phyloP scores from a whole-genome alignment of 1,140 invertebrate genomes.

The Orchesella cincta region DNA sequence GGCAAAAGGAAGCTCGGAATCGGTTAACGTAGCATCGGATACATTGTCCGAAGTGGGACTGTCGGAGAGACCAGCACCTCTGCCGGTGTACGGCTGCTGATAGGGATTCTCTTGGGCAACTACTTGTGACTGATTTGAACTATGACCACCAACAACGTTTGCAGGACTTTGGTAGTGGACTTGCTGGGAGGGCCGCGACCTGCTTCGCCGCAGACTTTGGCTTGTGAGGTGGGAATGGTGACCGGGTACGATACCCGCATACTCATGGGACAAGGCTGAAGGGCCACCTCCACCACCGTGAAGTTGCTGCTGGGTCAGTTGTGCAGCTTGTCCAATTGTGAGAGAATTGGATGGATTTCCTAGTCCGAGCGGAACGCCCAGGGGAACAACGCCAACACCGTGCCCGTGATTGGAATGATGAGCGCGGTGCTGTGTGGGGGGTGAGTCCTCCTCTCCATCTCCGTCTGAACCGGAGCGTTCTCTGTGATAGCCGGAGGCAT shows the following conservation, averaged over 20 bases:
- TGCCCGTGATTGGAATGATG: neutral
- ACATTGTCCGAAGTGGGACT: constrained; percentile 77
- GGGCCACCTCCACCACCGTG: no score
- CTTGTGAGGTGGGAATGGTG: constrained; percentile 34
- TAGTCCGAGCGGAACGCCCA: neutral
- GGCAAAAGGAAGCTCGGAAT: constrained; percentile 75
- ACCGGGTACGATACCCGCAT: neutral
- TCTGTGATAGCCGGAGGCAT: constrained; percentile 33
- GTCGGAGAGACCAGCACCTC: constrained; percentile 68
- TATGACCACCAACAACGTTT: neutral
- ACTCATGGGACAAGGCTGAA: neutral
- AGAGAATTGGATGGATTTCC: constrained; percentile 32
- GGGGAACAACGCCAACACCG: neutral
- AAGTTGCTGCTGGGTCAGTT: constrained; percentile 5
- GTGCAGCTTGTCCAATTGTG: constrained; percentile 31
- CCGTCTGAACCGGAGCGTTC: constrained; percentile 48
- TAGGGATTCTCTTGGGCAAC: constrained; percentile 44
- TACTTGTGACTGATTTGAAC: constrained; percentile 3
- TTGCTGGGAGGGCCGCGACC: constrained; percentile 22
- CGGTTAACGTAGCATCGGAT: constrained; percentile 76
- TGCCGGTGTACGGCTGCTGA: constrained; percentile 45
- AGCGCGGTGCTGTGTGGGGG: constrained; percentile 35
- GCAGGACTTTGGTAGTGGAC: constrained; percentile 39
- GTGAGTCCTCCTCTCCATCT: constrained; percentile 48
- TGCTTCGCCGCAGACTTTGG: constrained; percentile 38